Evolutionary conservation across 2,888 invertebrate species (phyloP).

Genomic region (Vesta saturnalis): DNA sequence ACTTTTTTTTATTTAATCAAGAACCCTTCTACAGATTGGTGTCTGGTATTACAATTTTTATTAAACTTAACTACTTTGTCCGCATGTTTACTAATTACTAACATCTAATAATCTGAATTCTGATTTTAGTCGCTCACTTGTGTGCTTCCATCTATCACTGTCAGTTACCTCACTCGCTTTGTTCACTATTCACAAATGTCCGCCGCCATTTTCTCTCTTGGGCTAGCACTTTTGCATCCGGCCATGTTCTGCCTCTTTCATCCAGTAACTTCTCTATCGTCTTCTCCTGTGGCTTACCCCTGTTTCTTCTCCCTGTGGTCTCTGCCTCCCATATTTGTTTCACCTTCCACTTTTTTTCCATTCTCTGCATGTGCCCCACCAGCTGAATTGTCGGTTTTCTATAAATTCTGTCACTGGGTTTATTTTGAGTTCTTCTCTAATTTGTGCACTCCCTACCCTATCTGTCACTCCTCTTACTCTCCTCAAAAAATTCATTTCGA

Average conservation of each 20-base stretch:
- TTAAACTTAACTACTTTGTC: not conserved
- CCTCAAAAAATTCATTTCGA: slow-evolving; percentile 3
- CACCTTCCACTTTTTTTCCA: too few species aligned
- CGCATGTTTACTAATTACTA: not conserved
- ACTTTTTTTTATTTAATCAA: slow-evolving; percentile 7
- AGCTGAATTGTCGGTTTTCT: slow-evolving; percentile 10
- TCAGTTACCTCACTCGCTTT: not conserved
- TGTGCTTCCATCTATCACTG: not conserved
- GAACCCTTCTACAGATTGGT: slow-evolving; percentile 4
- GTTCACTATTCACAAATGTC: too few species aligned
- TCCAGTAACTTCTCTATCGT: too few species aligned
- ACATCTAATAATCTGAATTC: not conserved
- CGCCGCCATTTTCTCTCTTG: too few species aligned
- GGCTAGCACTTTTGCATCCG: too few species aligned
- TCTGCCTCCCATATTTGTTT: slow-evolving; percentile 1
- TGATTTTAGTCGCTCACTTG: not conserved
- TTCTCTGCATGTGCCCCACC: not conserved
- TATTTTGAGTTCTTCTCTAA: not conserved
- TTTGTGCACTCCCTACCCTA: slow-evolving; percentile 5
- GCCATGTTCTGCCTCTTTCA: too few species aligned
- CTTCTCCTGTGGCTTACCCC: not conserved
- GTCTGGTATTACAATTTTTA: not conserved
- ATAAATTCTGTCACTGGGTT: slow-evolving; percentile 8
- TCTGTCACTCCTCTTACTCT: slow-evolving; percentile 10
- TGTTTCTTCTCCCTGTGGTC: slow-evolving; percentile 1